Conservation (phyloP, 2,113 vertebrate genomes). For the Trematomus loennbergii region DNA sequence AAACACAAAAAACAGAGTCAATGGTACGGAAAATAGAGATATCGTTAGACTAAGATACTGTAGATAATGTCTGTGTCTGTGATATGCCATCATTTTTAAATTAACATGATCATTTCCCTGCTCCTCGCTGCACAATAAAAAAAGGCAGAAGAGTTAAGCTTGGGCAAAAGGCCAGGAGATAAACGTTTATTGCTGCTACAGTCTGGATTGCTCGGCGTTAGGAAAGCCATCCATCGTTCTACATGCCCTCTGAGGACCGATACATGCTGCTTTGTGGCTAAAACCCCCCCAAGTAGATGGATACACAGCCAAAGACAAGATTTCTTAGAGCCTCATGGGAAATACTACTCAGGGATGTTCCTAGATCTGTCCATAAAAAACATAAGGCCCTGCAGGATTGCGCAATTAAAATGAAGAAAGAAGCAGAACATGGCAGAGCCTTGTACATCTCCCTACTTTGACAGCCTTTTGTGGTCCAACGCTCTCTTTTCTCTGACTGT, state of each 20-base stretch:
- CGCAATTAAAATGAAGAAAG: slow-evolving; percentile 50
- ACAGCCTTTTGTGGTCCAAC: slow-evolving; percentile 58
- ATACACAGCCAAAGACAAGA: neutral
- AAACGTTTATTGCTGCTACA: neutral
- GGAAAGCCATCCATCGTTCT: slow-evolving; percentile 27
- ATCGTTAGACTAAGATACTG: slow-evolving; percentile 4
- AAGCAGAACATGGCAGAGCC: slow-evolving; percentile 5
- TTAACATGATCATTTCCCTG: neutral
- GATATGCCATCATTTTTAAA: slow-evolving; percentile 24
- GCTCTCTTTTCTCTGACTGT: slow-evolving; percentile 30
- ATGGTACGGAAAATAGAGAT: neutral
- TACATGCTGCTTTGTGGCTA: slow-evolving; percentile 24
- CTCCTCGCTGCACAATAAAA: neutral
- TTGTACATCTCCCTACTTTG: slow-evolving; percentile 14
- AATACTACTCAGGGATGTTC: slow-evolving; percentile 6
- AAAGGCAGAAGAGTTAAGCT: slow-evolving; percentile 3
- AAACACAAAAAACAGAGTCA: neutral
- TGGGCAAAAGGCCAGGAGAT: slow-evolving; percentile 28
- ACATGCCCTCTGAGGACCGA: slow-evolving; percentile 6
- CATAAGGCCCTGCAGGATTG: neutral
- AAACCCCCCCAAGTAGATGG: slow-evolving; percentile 2
- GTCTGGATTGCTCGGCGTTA: slow-evolving; percentile 1
- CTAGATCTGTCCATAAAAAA: slow-evolving; percentile 33
- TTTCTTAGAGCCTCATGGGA: neutral
- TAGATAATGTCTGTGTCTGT: slow-evolving; percentile 4